Base-by-base conservation (phyloP, 2,797 vertebrate genomes). In the Pygocentrus nattereri region DNA sequence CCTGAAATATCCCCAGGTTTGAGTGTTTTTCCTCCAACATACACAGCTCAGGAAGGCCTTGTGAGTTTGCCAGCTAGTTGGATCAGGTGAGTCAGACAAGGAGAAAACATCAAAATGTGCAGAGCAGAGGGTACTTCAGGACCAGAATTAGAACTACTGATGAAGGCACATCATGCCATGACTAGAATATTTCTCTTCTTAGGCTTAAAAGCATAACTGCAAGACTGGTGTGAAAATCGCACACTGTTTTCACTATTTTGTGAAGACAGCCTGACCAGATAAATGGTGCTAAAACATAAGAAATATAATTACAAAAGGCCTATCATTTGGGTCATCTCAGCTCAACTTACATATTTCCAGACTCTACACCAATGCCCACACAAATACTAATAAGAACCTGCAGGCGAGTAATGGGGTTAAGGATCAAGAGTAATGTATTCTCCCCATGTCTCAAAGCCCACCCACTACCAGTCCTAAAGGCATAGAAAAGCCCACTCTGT, bases 401-500 rank as follows among this genome's bases (percentile, higher is more conserved):
- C 91, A 91, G 90, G 88, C 88, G 47, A 89, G 87, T 61, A 87
- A 87, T 88, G 90, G 89, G 93, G 90, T 91, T 91, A 93, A 89
- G 92, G 93, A 92, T 94, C 92, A 93, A 88, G 88, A 90, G 92
- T 93, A 93, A 93, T 93, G 91, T 91, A 90, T 94, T 94, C 92
- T 89, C 88, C 91, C 91, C 88, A 91, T 93, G 90, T 93, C 93
- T 92, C 91, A 90, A 92, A 93, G 89, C 65, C 74, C 86, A 79
- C 82, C 80, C 59, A 64, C 86, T 78, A 59, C 30, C 31, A 85
- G 65, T 58, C 27, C 59, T 81, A 31, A 76, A 76, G 61, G 65
- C 76, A 79, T 27, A 79, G 62, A 83, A 74, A 79, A 83, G n/a
- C 81, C 76, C 76, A 69, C 61, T 78, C 76, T 74, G 31, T 78